Base-by-base conservation (phyloP, 1,140 invertebrate genomes). In the Rhyacophila brunnea region DNA sequence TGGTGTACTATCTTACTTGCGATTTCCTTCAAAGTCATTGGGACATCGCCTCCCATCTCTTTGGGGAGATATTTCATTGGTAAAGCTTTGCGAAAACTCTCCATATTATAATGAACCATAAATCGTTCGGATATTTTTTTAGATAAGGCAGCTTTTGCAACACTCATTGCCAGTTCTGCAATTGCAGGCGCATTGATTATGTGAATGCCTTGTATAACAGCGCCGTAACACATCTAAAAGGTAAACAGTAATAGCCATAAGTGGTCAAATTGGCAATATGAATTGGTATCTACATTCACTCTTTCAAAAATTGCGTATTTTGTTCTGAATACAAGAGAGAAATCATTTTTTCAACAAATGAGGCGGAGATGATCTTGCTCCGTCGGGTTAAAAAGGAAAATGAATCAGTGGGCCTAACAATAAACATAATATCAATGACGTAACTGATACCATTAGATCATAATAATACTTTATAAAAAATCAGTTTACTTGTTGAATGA, bases 191-290 rank as follows among this genome's bases (percentile, higher is more conserved):
- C 60, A 55, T 72, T 71, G 42, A 74, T 67, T 58, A 80, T 80
- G 65, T 83, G 78, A 55, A 82, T 72, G 13, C 74, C 75, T 62
- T 79, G 78, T 55, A 81, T 71, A 60, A 79, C 69, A 28, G 73
- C 61, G 10, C 78, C 80, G 56, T 80, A 80, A 10, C 74, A 74
- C 62, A 80, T 75, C 80, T 83, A 71, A 23, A 68, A 74, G 56
- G 34, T 34, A 52, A 19, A n/a, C 19, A 32, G 20, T 11, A 19
- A 43, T 11, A 1, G 14, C 7, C 14, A 7, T 9, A 2, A 15
- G 18, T 43, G 14, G 1, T 2, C 14, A 15, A 9, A 1, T 13
- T n/a, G 1, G 42, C 9, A 2, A 43, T 42, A 43, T 43, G 18
- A 9, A 15, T 2, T 2, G 2, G 1, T n/a, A 15, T 3, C 1